Evolutionary conservation across 2,888 invertebrate species (phyloP).

Genomic region (Schrankia costaestrigalis): DNA sequence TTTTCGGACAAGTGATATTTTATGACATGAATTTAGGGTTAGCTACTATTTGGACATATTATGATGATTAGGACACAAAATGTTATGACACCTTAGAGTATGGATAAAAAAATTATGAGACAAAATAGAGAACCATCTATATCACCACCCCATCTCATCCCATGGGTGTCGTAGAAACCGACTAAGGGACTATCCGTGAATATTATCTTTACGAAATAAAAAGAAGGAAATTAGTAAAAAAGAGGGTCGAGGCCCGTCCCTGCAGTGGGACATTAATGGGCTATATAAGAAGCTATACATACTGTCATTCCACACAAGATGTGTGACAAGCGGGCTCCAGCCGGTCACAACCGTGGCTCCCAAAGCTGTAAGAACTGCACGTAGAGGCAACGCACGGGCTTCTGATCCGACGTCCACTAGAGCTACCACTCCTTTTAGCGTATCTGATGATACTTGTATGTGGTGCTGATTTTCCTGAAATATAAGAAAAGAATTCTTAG

Average conservation of each 20-base stretch:
- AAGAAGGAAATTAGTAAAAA: no score
- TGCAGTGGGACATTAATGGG: no score
- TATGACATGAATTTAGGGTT: no score
- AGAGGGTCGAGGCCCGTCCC: no score
- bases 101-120: no score
- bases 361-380: conserved; percentile 59
- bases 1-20: no score
- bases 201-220: no score
- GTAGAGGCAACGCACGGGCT: conserved; percentile 51
- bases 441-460: conserved; percentile 33
- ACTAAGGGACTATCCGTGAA: no score
- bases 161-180: no score
- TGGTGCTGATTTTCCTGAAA: conserved; percentile 17
- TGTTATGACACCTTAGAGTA: not conserved
- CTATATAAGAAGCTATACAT: conserved; percentile 5
- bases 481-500: not conserved
- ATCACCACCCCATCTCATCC: no score
- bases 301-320: conserved; percentile 68
- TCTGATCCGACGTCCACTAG: conserved; percentile 61
- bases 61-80: not conserved
- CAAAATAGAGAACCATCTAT: no score
- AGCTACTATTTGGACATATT: no score
- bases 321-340: conserved; percentile 68
- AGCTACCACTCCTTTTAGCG: conserved; percentile 56
- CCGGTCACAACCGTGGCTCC: conserved; percentile 58